Evolutionary conservation across 1,140 invertebrate species (phyloP).

Genomic region (Megalopta genalis): DNA sequence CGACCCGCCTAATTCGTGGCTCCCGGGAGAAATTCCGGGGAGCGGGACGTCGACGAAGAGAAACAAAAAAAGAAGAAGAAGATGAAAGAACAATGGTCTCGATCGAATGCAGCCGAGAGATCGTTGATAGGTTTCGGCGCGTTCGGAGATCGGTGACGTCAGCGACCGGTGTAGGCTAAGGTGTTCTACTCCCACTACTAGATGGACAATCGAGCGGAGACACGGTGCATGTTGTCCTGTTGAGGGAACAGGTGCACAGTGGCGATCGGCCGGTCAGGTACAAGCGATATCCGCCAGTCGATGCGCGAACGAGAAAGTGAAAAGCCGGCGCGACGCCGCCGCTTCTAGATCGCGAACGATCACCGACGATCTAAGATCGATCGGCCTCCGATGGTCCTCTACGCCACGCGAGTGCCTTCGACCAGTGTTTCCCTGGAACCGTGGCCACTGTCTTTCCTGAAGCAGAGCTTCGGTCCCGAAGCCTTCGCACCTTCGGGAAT

Average conservation of each 20-base stretch:
- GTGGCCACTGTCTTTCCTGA: not conserved
- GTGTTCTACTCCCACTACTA: constrained; percentile 58
- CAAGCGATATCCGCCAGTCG: constrained; percentile 59
- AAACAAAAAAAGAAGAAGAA: not conserved
- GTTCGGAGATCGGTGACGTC: constrained; percentile 54
- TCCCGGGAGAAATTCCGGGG: not conserved
- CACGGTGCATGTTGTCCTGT: constrained; percentile 23
- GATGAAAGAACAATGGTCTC: not conserved
- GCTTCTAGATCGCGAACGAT: not conserved
- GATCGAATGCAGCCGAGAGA: no score
- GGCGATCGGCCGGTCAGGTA: constrained; percentile 58
- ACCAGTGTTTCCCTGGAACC: not conserved
- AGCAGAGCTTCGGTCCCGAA: not conserved
- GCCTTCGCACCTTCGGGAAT: not conserved
- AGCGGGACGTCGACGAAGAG: not conserved
- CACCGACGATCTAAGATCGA: not conserved
- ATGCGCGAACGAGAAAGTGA: constrained; percentile 65
- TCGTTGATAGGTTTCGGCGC: no score
- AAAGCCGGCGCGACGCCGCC: constrained; percentile 36
- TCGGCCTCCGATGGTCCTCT: not conserved
- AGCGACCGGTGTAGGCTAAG: constrained; percentile 24
- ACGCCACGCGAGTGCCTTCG: not conserved
- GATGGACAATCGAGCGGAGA: constrained; percentile 36
- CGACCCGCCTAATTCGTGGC: no score
- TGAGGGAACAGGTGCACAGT: constrained; percentile 62